A percentile compares a stretch with the other conserved stretches of the same genome.
Evolutionary conservation across 2,113 vertebrate species (phyloP).

Genomic region (Hippocampus barbouri): DNA sequence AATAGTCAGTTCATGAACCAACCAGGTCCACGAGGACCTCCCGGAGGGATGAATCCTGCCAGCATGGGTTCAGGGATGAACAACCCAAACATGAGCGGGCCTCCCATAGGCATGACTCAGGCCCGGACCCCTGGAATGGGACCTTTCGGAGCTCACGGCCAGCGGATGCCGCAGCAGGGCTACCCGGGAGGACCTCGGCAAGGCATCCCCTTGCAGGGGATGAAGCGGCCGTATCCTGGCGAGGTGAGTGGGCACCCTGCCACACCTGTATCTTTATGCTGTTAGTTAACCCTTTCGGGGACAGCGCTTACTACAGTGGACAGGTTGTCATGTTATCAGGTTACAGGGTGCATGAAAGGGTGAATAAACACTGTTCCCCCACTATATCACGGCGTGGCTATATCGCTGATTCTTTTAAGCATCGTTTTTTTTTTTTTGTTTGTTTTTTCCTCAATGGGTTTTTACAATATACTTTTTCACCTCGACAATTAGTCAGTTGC

Average conservation of each 20-base stretch:
- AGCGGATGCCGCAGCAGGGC: constrained; percentile 95
- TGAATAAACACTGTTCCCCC: background rate
- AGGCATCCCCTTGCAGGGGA: constrained; percentile 89
- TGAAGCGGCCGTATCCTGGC: constrained; percentile 95
- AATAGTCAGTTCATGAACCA: constrained; percentile 99
- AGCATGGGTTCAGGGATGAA: constrained; percentile 88
- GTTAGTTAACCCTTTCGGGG: too few relatives aligned
- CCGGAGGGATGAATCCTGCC: constrained; percentile 91
- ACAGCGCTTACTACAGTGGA: too few relatives aligned
- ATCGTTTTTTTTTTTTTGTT: too few relatives aligned
- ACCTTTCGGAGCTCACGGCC: constrained; percentile 86
- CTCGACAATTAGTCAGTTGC: background rate
- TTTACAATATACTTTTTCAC: too few relatives aligned
- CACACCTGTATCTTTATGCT: too few relatives aligned
- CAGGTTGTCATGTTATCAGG: too few relatives aligned
- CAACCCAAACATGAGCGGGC: constrained; percentile 89
- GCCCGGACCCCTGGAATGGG: constrained; percentile 89
- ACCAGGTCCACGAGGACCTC: constrained; percentile 88
- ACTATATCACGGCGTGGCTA: too few relatives aligned
- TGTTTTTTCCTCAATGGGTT: too few relatives aligned
- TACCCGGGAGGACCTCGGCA: constrained; percentile 89
- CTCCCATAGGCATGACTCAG: constrained; percentile 95
- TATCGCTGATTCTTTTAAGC: too few relatives aligned
- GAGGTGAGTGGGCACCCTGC: constrained; percentile 77
- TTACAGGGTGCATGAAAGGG: too few relatives aligned